phyloP scores from a whole-genome alignment of 2,888 invertebrate genomes.

The Villa cingulata region DNA sequence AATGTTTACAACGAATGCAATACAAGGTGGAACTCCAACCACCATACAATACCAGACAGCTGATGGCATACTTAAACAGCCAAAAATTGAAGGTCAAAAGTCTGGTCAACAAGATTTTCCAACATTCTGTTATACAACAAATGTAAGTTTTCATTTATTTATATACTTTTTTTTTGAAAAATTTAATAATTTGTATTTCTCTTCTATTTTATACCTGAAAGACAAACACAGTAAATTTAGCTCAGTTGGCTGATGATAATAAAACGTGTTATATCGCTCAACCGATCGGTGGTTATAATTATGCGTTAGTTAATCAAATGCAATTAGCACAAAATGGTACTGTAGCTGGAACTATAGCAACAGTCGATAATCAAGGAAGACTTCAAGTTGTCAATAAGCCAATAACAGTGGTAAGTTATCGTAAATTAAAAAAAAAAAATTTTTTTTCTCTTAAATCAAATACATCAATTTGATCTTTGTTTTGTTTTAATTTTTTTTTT shows the following conservation, averaged over 20 bases:
- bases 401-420: constrained; percentile 19
- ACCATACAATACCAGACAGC: constrained; percentile 54
- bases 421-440: neutral
- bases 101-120: constrained; percentile 46
- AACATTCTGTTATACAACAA: constrained; percentile 53
- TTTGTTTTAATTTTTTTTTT: too few relatives aligned
- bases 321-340: constrained; percentile 54
- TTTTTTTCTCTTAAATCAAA: neutral
- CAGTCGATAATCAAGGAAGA: constrained; percentile 34
- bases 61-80: constrained; percentile 48
- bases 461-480: neutral
- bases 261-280: constrained; percentile 64
- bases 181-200: constrained; percentile 25
- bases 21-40: constrained; percentile 46
- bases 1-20: constrained; percentile 48
- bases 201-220: constrained; percentile 15
- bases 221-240: constrained; percentile 52
- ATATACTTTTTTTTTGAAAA: constrained; percentile 8
- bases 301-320: constrained; percentile 77
- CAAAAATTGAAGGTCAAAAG: constrained; percentile 46
- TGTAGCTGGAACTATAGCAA: constrained; percentile 29
- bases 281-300: constrained; percentile 58
- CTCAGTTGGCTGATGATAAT: constrained; percentile 50
- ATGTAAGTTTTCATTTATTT: constrained; percentile 13
- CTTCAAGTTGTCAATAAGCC: constrained; percentile 37